A percentile compares a stretch with the other conserved stretches of the same genome.
phyloP scores from a whole-genome alignment of 2,113 vertebrate genomes.

The Alexandromys fortis region DNA sequence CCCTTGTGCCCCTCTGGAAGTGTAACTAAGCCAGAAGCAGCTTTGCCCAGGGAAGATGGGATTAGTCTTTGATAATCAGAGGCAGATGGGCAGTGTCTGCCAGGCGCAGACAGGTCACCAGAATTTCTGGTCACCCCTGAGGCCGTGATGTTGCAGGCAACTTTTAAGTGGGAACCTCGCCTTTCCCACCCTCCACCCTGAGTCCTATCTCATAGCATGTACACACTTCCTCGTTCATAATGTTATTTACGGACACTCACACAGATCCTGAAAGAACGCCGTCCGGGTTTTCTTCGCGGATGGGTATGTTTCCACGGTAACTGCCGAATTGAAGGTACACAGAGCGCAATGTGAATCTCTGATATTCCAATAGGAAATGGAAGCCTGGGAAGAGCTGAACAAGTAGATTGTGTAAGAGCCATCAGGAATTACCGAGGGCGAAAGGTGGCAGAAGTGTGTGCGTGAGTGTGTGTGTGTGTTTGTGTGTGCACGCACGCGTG shows the following conservation, averaged over 20 bases:
- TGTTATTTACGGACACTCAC: conserved; percentile 69
- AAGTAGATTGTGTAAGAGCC: conserved; percentile 75
- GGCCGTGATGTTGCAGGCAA: not conserved
- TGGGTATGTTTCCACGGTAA: conserved; percentile 83
- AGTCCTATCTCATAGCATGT: conserved; percentile 64
- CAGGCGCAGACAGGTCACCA: conserved; percentile 56
- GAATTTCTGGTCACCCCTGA: not conserved
- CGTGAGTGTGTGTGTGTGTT: conserved; percentile 56
- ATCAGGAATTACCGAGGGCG: not conserved
- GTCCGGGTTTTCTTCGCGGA: conserved; percentile 80
- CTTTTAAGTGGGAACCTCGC: conserved; percentile 46
- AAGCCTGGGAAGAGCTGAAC: conserved; percentile 74
- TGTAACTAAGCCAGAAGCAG: not conserved
- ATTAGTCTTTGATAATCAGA: conserved; percentile 59
- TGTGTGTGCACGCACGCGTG: not conserved
- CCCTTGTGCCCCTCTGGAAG: not conserved
- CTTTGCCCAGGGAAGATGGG: conserved; percentile 48
- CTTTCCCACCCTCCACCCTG: not conserved
- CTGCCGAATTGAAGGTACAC: conserved; percentile 64
- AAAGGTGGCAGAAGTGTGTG: conserved; percentile 55
- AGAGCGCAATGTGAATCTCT: conserved; percentile 73
- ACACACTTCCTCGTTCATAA: conserved; percentile 60
- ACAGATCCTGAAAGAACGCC: conserved; percentile 82
- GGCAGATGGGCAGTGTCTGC: conserved; percentile 6
- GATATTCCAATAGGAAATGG: conserved; percentile 71